phyloP scores from a whole-genome alignment of 2,113 vertebrate genomes.

The Amblyopsis rosae region DNA sequence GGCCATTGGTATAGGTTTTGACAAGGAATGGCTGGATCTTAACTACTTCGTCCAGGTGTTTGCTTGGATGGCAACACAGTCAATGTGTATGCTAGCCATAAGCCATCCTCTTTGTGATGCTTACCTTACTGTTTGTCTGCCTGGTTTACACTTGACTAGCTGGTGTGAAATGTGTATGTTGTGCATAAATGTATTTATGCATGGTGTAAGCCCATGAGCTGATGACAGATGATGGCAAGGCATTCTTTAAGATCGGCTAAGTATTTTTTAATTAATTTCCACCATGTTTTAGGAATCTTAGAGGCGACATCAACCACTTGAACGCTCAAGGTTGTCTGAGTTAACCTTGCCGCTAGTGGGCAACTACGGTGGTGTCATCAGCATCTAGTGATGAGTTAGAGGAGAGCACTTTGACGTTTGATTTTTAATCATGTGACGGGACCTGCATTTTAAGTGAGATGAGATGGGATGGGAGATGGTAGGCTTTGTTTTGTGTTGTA shows the following conservation, averaged over 20 bases:
- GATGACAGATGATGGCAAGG: slow-evolving; percentile 14
- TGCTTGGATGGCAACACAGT: slow-evolving; percentile 21
- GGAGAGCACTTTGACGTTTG: slow-evolving; percentile 40
- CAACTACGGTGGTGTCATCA: not conserved
- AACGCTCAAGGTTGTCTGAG: slow-evolving; percentile 85
- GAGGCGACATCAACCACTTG: slow-evolving; percentile 42
- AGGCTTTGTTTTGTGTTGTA: slow-evolving; percentile 39
- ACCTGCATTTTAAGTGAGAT: slow-evolving; percentile 45
- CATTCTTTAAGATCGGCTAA: slow-evolving; percentile 34
- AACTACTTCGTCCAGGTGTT: slow-evolving; percentile 3
- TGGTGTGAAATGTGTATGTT: slow-evolving; percentile 79
- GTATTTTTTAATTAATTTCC: slow-evolving; percentile 47
- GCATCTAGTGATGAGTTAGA: slow-evolving; percentile 28
- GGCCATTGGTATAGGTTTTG: not conserved
- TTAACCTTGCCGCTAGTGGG: slow-evolving; percentile 81
- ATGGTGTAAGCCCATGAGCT: slow-evolving; percentile 52
- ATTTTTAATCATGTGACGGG: slow-evolving; percentile 54
- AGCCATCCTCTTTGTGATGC: slow-evolving; percentile 37
- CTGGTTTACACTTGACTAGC: slow-evolving; percentile 59
- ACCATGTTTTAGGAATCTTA: slow-evolving; percentile 29
- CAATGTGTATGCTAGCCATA: slow-evolving; percentile 28
- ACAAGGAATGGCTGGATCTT: slow-evolving; percentile 5
- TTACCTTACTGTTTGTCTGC: slow-evolving; percentile 28
- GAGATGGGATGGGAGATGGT: slow-evolving; percentile 28
- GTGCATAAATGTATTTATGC: slow-evolving; percentile 88